Conservation (phyloP, 2,113 vertebrate species). For the Pelmatolapia mariae region DNA sequence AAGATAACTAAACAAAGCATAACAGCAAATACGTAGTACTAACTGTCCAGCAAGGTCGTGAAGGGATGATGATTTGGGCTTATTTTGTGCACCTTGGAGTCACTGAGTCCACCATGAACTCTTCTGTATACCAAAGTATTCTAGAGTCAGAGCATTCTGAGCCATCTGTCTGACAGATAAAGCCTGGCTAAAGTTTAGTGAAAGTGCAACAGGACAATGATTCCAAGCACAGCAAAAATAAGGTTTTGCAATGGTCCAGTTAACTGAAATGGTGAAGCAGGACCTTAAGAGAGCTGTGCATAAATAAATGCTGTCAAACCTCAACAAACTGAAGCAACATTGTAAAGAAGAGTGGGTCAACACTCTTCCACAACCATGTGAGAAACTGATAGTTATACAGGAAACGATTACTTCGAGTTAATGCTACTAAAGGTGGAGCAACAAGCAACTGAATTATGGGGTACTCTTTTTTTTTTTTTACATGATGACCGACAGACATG, state of each 20-base stretch:
- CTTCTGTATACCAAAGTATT: background rate
- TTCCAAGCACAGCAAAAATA: background rate
- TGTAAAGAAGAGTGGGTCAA: background rate
- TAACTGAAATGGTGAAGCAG: background rate
- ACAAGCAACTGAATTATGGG: background rate
- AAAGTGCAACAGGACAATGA: background rate
- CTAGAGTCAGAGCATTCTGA: background rate
- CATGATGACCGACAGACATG: background rate
- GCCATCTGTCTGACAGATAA: background rate
- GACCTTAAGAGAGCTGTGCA: background rate
- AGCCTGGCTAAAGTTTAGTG: background rate
- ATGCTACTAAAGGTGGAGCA: background rate
- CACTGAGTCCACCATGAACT: background rate
- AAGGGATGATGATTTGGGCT: background rate
- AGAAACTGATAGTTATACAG: background rate
- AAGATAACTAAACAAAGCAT: background rate
- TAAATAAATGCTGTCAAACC: background rate
- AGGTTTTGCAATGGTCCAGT: background rate
- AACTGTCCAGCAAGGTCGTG: background rate
- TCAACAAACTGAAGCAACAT: background rate
- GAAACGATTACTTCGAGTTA: background rate
- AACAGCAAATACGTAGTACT: fast-evolving
- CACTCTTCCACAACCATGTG: fast-evolving
- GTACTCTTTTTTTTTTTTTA: background rate
- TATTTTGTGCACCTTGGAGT: background rate